Evolutionary conservation across 2,888 invertebrate genomes (phyloP).

Genomic region (Cheilosia pagana): DNA sequence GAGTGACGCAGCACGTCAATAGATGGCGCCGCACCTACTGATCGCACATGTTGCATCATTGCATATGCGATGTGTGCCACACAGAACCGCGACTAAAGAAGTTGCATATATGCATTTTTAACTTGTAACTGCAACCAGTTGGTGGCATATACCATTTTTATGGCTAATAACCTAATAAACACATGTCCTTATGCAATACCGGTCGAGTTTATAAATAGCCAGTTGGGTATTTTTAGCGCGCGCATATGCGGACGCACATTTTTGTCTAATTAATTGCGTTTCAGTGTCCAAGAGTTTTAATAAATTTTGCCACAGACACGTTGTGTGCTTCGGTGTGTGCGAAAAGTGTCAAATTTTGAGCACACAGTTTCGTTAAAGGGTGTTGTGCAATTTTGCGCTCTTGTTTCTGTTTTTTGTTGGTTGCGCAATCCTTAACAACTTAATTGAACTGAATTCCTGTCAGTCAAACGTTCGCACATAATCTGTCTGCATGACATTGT

Average conservation of each 20-base stretch:
- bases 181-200: slow-evolving; percentile 66
- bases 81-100: slow-evolving; percentile 35
- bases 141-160: slow-evolving; percentile 55
- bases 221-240: slow-evolving; percentile 44
- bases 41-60: slow-evolving; percentile 52
- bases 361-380: slow-evolving; percentile 39
- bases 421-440: slow-evolving; percentile 66
- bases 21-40: slow-evolving; percentile 2
- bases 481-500: slow-evolving; percentile 68
- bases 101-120: background rate
- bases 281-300: slow-evolving; percentile 57
- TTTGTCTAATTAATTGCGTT: slow-evolving; percentile 71
- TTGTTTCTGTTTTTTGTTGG: slow-evolving; percentile 9
- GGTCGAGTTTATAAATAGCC: slow-evolving; percentile 65
- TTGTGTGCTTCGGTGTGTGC: background rate
- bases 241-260: slow-evolving; percentile 53
- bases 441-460: slow-evolving; percentile 69
- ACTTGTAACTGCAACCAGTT: slow-evolving; percentile 11
- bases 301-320: slow-evolving; percentile 28
- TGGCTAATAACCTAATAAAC: slow-evolving; percentile 57
- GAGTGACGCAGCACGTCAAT: background rate
- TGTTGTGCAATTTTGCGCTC: slow-evolving; percentile 62
- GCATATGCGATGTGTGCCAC: slow-evolving; percentile 7
- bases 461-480: slow-evolving; percentile 55
- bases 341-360: slow-evolving; percentile 62